These are phyloP conservation scores for Pogoniulus pusillus DNA, from an alignment of 2,797 vertebrate species.

Conservation along the genomic window DNA sequence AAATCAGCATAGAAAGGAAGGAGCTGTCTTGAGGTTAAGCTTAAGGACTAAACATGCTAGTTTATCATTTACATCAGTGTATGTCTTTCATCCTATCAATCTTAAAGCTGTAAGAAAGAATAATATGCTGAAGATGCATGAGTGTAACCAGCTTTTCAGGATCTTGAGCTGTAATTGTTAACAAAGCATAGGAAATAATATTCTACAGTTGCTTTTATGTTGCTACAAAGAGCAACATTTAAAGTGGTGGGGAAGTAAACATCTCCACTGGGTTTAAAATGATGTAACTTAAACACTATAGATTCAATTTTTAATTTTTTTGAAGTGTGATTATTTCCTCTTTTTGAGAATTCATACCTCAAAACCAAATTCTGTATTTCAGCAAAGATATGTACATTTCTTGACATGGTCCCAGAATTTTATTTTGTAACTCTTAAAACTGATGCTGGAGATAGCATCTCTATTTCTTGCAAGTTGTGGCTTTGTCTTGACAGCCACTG, in stretches of 20 bases:
- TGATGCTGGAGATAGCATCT: not conserved
- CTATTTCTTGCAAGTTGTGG: not conserved
- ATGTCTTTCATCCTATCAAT: not conserved
- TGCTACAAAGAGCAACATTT: not conserved
- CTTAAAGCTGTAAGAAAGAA: not conserved
- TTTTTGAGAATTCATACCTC: no score
- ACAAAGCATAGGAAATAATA: not conserved
- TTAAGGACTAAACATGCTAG: not conserved
- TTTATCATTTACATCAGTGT: not conserved
- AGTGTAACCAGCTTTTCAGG: not conserved
- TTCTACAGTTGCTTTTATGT: not conserved
- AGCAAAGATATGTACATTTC: not conserved
- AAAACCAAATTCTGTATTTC: no score
- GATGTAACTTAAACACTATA: not conserved
- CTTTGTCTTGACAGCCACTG: not conserved
- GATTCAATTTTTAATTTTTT: no score
- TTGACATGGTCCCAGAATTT: not conserved
- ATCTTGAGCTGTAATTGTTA: not conserved
- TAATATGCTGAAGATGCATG: not conserved
- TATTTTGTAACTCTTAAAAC: not conserved
- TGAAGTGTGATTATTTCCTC: not conserved
- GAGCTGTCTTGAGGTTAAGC: not conserved
- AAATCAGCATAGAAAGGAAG: not conserved
- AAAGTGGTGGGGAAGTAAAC: not conserved
- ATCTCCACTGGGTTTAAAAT: not conserved